Evolutionary conservation across 2,113 vertebrate species (phyloP).

Genomic region (Mustela lutreola): DNA sequence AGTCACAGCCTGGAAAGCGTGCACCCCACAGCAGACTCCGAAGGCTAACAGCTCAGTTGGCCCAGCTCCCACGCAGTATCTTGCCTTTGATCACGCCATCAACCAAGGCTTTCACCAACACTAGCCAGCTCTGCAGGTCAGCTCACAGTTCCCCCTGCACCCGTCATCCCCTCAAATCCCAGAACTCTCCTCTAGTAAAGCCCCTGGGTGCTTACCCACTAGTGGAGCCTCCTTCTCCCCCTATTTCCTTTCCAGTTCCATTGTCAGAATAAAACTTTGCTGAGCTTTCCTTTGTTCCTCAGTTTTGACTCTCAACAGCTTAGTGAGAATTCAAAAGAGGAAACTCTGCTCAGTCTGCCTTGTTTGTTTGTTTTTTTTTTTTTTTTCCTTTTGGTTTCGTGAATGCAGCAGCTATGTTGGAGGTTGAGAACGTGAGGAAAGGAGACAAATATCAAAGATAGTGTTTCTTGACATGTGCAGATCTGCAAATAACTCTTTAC

Average conservation of each 20-base stretch:
- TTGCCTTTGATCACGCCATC: not conserved
- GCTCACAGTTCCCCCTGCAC: not conserved
- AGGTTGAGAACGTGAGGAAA: not conserved
- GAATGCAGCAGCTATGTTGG: not conserved
- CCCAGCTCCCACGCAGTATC: not conserved
- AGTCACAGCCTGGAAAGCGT: not conserved
- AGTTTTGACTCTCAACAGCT: not conserved
- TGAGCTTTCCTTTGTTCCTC: not conserved
- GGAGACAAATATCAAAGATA: not conserved
- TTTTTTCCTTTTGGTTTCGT: not conserved
- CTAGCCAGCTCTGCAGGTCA: not conserved
- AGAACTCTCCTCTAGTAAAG: not conserved
- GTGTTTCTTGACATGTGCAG: not conserved
- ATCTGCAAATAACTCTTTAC: conserved; percentile 16
- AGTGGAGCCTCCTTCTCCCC: not conserved
- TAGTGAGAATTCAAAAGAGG: not conserved
- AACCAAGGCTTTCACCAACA: not conserved
- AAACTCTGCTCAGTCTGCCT: not conserved
- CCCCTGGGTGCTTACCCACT: not conserved
- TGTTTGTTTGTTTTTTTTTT: not conserved
- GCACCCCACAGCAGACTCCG: not conserved
- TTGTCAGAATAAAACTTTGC: not conserved
- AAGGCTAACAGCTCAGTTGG: not conserved
- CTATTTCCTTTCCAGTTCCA: not conserved
- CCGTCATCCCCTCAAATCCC: not conserved